A percentile compares a stretch with the other conserved stretches of the same genome.
Evolutionary conservation across 23 tunicate species (phyloP).

Genomic region (Botrylloides violaceus): DNA sequence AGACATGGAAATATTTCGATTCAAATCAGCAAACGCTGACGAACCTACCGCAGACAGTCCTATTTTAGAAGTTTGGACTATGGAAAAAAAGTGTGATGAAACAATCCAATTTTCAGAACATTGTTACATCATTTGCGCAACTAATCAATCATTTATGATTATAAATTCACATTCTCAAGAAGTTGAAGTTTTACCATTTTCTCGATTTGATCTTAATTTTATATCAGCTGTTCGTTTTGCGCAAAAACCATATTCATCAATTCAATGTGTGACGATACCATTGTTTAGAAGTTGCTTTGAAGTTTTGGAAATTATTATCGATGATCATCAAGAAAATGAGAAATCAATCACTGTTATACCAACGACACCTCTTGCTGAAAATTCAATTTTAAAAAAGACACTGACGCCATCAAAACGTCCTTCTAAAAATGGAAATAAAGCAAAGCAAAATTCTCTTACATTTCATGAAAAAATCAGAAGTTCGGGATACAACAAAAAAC

Average conservation of each 20-base stretch:
- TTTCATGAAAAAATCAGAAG: slow-evolving; percentile 54
- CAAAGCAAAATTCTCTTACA: slow-evolving; percentile 26
- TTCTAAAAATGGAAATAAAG: background rate
- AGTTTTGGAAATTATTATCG: background rate
- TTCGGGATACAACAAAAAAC: slow-evolving; percentile 51
- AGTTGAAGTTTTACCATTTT: slow-evolving; percentile 16
- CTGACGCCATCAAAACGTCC: background rate
- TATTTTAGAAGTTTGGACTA: background rate
- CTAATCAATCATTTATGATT: slow-evolving; percentile 40
- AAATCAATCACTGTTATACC: slow-evolving; percentile 1
- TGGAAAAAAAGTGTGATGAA: background rate
- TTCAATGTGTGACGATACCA: background rate
- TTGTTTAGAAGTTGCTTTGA: background rate
- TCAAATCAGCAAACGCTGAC: background rate
- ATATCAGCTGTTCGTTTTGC: background rate
- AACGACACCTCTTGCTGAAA: background rate
- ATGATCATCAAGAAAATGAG: background rate
- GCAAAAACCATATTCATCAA: background rate
- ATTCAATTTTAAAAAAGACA: slow-evolving; percentile 2
- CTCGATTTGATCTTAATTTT: background rate
- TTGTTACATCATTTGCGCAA: slow-evolving; percentile 38
- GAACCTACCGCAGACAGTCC: background rate
- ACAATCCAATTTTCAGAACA: background rate
- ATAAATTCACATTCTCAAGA: slow-evolving; percentile 33
- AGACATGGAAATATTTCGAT: background rate